Percentiles rank a stretch among this genome's conserved stretches.
These are phyloP conservation scores for Halictus rubicundus DNA, from an alignment of 1,140 invertebrate species.

Conservation along the genomic window DNA sequence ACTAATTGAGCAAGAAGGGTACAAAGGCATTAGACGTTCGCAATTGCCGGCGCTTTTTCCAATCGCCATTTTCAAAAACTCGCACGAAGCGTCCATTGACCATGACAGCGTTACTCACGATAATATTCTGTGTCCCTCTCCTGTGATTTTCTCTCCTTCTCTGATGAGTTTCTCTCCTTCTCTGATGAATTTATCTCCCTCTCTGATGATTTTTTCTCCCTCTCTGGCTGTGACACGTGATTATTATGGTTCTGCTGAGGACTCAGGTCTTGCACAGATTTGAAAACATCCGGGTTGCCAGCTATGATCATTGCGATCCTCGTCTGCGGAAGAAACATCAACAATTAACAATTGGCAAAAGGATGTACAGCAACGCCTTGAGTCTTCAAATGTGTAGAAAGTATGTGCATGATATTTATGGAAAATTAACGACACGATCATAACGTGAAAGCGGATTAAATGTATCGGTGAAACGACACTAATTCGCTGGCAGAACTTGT, in stretches of 20 bases:
- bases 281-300: slow-evolving; percentile 81
- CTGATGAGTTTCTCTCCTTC: no score
- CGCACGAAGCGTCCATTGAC: slow-evolving; percentile 21
- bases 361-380: no score
- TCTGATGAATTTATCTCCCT: no score
- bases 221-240: slow-evolving; percentile 79
- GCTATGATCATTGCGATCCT: slow-evolving; percentile 82
- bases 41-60: slow-evolving; percentile 8
- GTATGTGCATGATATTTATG: no score
- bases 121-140: no score
- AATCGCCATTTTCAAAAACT: slow-evolving; percentile 33
- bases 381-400: no score
- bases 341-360: neutral
- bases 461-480: no score
- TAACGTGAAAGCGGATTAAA: no score
- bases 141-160: no score
- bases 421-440: slow-evolving; percentile 71
- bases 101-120: slow-evolving; percentile 69
- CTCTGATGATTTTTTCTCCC: no score
- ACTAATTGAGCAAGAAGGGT: no score
- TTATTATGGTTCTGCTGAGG: slow-evolving; percentile 79
- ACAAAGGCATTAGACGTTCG: neutral
- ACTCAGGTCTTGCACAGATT: slow-evolving; percentile 72
- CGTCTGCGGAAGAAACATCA: slow-evolving; percentile 75
- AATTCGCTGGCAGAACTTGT: no score